A percentile compares a stretch with the other conserved stretches of the same genome.
phyloP scores from a whole-genome alignment of 2,888 invertebrate genomes.

The Coelopa pilipes region DNA sequence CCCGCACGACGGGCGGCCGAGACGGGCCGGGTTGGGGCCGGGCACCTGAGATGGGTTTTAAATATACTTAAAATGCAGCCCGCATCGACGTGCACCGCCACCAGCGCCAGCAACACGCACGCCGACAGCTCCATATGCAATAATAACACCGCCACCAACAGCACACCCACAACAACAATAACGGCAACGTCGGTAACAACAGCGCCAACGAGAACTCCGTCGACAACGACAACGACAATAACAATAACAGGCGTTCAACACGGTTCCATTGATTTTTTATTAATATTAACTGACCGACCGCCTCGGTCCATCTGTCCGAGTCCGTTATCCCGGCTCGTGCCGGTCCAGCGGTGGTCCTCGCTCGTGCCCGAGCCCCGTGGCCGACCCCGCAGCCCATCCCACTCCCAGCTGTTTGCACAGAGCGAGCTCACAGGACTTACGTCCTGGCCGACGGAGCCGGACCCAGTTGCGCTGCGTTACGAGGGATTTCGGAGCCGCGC shows the following conservation, averaged over 20 bases:
- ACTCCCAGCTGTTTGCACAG: background rate
- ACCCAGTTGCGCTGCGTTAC: slow-evolving; percentile 28
- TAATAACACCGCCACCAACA: background rate
- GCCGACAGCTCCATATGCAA: background rate
- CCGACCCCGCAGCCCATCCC: no score
- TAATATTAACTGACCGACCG: slow-evolving; percentile 24
- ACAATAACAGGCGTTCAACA: slow-evolving; percentile 21
- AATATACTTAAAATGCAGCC: slow-evolving; percentile 21
- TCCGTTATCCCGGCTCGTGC: background rate
- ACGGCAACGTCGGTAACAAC: background rate
- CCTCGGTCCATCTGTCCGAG: background rate
- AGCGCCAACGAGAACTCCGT: background rate
- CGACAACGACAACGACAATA: slow-evolving; percentile 3
- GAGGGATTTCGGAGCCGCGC: background rate
- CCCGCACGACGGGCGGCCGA: no score
- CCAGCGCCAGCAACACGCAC: background rate
- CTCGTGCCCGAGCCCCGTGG: no score
- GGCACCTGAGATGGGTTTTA: slow-evolving; percentile 11
- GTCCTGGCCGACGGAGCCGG: background rate
- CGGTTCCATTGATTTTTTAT: slow-evolving; percentile 34
- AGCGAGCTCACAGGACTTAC: background rate
- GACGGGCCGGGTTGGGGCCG: background rate
- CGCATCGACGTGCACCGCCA: background rate
- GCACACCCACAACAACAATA: background rate
- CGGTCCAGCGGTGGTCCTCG: no score